Evolutionary conservation across 2,797 vertebrate genomes (phyloP).

Genomic region (Pipistrellus pipistrellus): DNA sequence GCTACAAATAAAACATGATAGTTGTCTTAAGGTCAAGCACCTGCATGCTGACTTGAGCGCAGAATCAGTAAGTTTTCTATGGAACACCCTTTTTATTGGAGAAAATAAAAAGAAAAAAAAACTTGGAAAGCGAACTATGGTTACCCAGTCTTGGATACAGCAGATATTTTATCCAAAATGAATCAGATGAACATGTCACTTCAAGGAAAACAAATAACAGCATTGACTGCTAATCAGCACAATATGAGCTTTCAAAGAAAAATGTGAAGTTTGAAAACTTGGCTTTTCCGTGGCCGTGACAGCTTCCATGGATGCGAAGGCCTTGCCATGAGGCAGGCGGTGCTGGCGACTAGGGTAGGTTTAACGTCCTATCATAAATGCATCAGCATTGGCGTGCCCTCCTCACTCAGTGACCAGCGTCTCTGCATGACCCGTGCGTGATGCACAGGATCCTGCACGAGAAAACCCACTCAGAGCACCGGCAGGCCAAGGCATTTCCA

Average conservation of each 20-base stretch:
- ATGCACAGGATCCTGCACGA: not conserved
- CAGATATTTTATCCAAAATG: constrained; percentile 25
- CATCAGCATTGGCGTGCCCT: not conserved
- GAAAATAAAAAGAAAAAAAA: not conserved
- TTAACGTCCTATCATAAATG: not conserved
- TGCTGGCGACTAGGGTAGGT: not conserved
- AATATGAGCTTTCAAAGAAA: constrained; percentile 55
- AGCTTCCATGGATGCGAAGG: not conserved
- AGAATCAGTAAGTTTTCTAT: not conserved
- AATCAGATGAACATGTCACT: not conserved
- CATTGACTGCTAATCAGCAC: constrained; percentile 26
- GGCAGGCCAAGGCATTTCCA: not conserved
- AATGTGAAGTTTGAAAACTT: constrained; percentile 34
- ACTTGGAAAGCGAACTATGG: not conserved
- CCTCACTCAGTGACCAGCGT: not conserved
- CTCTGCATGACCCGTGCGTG: not conserved
- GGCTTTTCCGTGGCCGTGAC: not conserved
- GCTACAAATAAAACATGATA: not conserved
- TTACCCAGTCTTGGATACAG: not conserved
- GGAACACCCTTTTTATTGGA: not conserved
- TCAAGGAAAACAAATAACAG: constrained; percentile 50
- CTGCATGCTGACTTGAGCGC: not conserved
- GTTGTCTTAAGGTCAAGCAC: not conserved
- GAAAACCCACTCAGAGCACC: not conserved
- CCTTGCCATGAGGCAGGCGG: not conserved